Base-by-base conservation (phyloP, 2,797 vertebrate species). In the Typhlichthys subterraneus region DNA sequence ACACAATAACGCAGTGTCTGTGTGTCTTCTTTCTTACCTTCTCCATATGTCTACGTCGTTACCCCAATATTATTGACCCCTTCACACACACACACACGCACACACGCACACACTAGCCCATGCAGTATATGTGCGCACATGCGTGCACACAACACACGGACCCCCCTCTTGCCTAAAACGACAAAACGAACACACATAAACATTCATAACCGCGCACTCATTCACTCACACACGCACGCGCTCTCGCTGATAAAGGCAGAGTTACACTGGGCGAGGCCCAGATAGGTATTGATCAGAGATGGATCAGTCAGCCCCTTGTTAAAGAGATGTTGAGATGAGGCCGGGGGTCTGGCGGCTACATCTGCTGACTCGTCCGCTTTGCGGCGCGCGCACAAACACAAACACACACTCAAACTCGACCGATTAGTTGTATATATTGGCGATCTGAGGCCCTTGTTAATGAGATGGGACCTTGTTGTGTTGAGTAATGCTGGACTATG, bases 251-350 rank as follows among this genome's bases (percentile, higher is more conserved):
- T 64, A 63, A 60, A 65, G 67, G 48, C 65, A 59, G 55, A 38
- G 59, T 53, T 12, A n/a, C 2, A 13, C 59, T 13, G 65, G 58
- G 68, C 53, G 2, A 65, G 71, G 75, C 76, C 69, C 71, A 80
- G 75, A 83, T 87, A 87, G 80, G 47, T 86, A 92, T 93, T 52
- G 90, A 93, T 89, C 80, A 78, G 67, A 61, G 60, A 91, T 89
- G 88, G 91, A 92, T 87, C 85, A 79, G 76, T 67, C 31, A 42
- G 78, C 84, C 85, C 69, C 85, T 88, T 82, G 84, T 90, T 90
- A 84, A 86, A 84, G 81, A 85, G 79, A 90, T 90, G 75, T 81
- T 42, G 45, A 80, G 87, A 86, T 82, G 85, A 89, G 82, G 84
- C 74, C 72, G 55, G 64, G 63, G 50, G 76, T 74, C 70, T 71